A percentile compares a stretch with the other conserved stretches of the same genome.
Evolutionary conservation across 2,888 invertebrate species (phyloP).

Genomic region (Chrysolina oricalcia): DNA sequence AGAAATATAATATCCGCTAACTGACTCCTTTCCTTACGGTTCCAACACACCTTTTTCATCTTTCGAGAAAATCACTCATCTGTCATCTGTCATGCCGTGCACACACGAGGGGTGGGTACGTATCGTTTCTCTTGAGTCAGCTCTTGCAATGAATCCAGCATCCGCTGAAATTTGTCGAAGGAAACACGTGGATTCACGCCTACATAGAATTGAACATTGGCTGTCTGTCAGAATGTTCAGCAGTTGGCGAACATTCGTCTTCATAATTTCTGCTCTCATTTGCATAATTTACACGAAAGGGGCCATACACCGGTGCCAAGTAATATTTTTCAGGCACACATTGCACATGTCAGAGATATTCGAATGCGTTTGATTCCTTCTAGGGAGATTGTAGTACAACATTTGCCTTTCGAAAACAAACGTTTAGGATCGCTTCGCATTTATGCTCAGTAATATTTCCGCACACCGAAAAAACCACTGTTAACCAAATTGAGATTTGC

Average conservation of each 20-base stretch:
- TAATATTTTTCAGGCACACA: conserved; percentile 6
- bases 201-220: conserved; percentile 17
- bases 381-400: neutral
- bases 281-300: conserved; percentile 19
- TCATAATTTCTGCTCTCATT: conserved; percentile 30
- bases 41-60: neutral
- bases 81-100: neutral
- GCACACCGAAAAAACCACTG: too few relatives aligned
- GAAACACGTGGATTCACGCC: conserved; percentile 28
- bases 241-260: conserved; percentile 29
- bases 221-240: conserved; percentile 12
- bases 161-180: conserved; percentile 26
- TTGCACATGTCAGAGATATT: conserved; percentile 1
- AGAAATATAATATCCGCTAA: too few relatives aligned
- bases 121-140: conserved; percentile 12
- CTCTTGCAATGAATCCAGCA: conserved; percentile 1
- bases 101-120: conserved; percentile 11
- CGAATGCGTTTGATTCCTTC: too few relatives aligned
- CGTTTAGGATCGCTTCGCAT: too few relatives aligned
- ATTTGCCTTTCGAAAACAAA: neutral
- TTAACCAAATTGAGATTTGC: too few relatives aligned
- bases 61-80: conserved; percentile 2
- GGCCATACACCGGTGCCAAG: neutral
- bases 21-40: too few relatives aligned
- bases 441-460: too few relatives aligned